phyloP scores from a whole-genome alignment of 2,888 invertebrate species.

The Thalpophila matura region DNA sequence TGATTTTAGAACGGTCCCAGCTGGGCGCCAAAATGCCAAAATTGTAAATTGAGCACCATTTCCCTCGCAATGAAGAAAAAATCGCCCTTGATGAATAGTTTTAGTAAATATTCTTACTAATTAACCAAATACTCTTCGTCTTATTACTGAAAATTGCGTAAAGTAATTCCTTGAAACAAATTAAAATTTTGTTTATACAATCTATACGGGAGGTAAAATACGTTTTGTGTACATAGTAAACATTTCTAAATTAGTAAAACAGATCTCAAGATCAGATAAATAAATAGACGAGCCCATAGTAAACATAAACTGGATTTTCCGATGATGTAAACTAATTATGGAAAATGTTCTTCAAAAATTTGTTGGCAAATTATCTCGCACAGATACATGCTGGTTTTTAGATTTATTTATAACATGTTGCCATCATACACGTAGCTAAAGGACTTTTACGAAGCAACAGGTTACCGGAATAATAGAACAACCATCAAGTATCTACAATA shows the following conservation, averaged over 20 bases:
- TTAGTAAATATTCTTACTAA: slow-evolving; percentile 51
- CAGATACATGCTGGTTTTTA: neutral
- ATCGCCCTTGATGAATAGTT: slow-evolving; percentile 40
- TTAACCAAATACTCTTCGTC: slow-evolving; percentile 37
- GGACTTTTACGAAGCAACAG: slow-evolving; percentile 30
- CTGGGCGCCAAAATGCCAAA: slow-evolving; percentile 48
- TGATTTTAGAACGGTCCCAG: slow-evolving; percentile 27
- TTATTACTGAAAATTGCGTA: slow-evolving; percentile 30
- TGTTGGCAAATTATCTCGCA: slow-evolving; percentile 1
- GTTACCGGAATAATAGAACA: slow-evolving; percentile 16
- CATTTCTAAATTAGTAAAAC: slow-evolving; percentile 25
- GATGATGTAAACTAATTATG: slow-evolving; percentile 24
- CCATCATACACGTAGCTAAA: neutral
- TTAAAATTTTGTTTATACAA: slow-evolving; percentile 36
- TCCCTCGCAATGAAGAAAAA: slow-evolving; percentile 28
- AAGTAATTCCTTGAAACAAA: slow-evolving; percentile 34
- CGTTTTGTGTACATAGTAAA: slow-evolving; percentile 36
- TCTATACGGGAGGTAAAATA: slow-evolving; percentile 32
- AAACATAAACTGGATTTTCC: slow-evolving; percentile 30
- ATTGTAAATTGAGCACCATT: slow-evolving; percentile 22
- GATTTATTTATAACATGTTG: neutral
- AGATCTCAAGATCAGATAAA: slow-evolving; percentile 25
- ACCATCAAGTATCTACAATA: neutral
- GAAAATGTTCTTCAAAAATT: neutral
- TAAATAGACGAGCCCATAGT: slow-evolving; percentile 31